Evolutionary conservation across 2,113 vertebrate species (phyloP), one percentile per base, ranked within the genome.

Genomic region (Anseranas semipalmata): DNA sequence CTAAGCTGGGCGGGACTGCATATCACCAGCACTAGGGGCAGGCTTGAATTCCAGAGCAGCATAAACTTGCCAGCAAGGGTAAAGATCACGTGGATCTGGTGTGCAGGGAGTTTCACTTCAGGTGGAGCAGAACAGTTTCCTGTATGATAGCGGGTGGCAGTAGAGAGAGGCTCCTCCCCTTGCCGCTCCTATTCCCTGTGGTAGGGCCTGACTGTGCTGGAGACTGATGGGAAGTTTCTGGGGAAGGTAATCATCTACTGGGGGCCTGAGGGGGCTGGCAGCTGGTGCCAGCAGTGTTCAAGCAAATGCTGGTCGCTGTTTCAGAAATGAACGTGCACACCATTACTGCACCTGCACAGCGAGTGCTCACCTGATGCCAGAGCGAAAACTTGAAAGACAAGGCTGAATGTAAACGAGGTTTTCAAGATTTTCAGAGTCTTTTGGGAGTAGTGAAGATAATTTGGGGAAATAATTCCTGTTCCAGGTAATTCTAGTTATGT

Each of bases 261-360:
- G 22, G 48, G 73, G 35, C 45, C n/a, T 0, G 0, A 56, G 5
- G 33, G 27, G 18, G 12, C 43, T 83, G 74, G 35, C 2, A 21
- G 1, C 39, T 65, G 48, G 6, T 41, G 12, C 68, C 50, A 35
- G 71, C 41, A 43, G n/a, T 24, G 46, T 52, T 52, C 1, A 35
- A 28, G 32, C 25, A n/a, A 35, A 43, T 89, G 11, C 35, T 48
- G 74, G 4, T 87, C 71, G 11, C 48, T 79, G 39, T 53, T 68
- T 39, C 27, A 45, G 43, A 37, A 65, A 48, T 2, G 2, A 82
- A 35, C 4, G 6, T 76, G 30, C 20, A 6, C 3, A 3, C 52
- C 7, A 2, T 43, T 56, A 7, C 33, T 83, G 0, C 30, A 25
- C 17, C 83, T 39, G 8, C 7, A 7, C 28, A 7, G 19, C 30